Base-by-base conservation (phyloP, 2,113 vertebrate genomes). In the Lasiurus cinereus region DNA sequence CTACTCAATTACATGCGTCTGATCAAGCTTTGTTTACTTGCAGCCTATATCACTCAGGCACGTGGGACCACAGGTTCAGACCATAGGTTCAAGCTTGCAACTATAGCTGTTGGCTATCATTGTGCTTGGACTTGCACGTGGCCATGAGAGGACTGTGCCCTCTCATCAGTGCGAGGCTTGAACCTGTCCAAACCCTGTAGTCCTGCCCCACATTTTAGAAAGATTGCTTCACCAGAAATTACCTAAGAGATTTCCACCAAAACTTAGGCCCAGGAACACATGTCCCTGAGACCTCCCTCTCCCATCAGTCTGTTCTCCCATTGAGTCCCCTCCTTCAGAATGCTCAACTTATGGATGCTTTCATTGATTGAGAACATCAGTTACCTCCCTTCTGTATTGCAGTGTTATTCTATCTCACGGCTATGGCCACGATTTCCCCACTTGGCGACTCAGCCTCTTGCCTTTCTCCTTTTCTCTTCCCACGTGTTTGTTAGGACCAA, bases 221-320 rank as follows among this genome's bases (percentile, higher is more conserved):
- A 92, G 52, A 86, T 9, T 3, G 52, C 67, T 95, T 73, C 21
- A 66, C 70, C 19, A 52, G 88, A 90, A 94, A 86, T 83, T 66
- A 64, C 43, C 59, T 50, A 69, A 56, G 84, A 83, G 67, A 92
- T 24, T 92, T 86, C n/a, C 29, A 62, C 10, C 4, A 19, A 67
- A 39, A 86, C 69, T 85, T 33, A 54, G 48, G 46, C 12, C 48
- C 27, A 78, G 48, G n/a, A 36, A 83, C 64, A 89, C 56, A 24
- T 36, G 29, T 59, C 36, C 54, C 46, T 89, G 52, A 70, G 21
- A 70, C 39, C 24, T 33, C 29, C 43, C 33, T 18, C 4, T n/a
- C 46, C 56, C 62, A 52, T n/a, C 39, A 73, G n/a, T 69, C 74
- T 82, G 3, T 43, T n/a, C 76, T 92, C n/a, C 39, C 70, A 6